Conservation (phyloP, 2,888 invertebrate genomes). For the Drosophila parthenogenetica region DNA sequence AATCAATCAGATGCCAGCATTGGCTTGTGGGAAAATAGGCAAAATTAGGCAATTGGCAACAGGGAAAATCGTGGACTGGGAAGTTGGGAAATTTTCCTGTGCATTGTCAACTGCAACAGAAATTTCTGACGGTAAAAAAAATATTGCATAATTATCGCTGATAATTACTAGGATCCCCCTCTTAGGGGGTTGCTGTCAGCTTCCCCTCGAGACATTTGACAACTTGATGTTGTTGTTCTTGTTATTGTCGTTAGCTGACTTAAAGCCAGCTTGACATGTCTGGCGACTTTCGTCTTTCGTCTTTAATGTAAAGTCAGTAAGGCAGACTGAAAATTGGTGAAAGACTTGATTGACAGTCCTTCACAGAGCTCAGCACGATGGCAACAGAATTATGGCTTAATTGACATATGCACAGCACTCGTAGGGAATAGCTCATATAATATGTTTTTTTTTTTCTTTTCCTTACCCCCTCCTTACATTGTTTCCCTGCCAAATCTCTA, state of each 20-base stretch:
- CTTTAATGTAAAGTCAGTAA: slow-evolving; percentile 72
- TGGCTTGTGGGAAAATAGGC: slow-evolving; percentile 59
- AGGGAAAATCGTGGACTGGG: slow-evolving; percentile 44
- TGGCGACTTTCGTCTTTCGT: slow-evolving; percentile 33
- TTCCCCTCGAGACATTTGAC: slow-evolving; percentile 62
- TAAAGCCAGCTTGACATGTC: slow-evolving; percentile 73
- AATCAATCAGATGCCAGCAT: slow-evolving; percentile 74
- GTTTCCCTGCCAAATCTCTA: slow-evolving; percentile 5
- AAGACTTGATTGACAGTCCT: slow-evolving; percentile 77
- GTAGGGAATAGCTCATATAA: slow-evolving; percentile 53
- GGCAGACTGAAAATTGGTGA: slow-evolving; percentile 57
- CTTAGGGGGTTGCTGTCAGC: slow-evolving; percentile 61
- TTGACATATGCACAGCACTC: slow-evolving; percentile 75
- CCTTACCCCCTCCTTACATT: slow-evolving; percentile 13
- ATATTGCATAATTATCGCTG: slow-evolving; percentile 78
- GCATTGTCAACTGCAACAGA: slow-evolving; percentile 9
- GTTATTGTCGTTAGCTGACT: slow-evolving; percentile 51
- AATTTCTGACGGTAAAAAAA: slow-evolving; percentile 31
- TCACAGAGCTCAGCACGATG: slow-evolving; percentile 65
- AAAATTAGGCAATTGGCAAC: slow-evolving; percentile 81
- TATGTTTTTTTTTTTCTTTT: neutral
- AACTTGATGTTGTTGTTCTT: slow-evolving; percentile 66
- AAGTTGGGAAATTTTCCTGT: neutral
- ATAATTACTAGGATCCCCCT: slow-evolving; percentile 61
- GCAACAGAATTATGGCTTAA: slow-evolving; percentile 79